phyloP scores from a whole-genome alignment of 37 sponge, comb jelly and placozoan genomes.

The Halichondria panicea region DNA sequence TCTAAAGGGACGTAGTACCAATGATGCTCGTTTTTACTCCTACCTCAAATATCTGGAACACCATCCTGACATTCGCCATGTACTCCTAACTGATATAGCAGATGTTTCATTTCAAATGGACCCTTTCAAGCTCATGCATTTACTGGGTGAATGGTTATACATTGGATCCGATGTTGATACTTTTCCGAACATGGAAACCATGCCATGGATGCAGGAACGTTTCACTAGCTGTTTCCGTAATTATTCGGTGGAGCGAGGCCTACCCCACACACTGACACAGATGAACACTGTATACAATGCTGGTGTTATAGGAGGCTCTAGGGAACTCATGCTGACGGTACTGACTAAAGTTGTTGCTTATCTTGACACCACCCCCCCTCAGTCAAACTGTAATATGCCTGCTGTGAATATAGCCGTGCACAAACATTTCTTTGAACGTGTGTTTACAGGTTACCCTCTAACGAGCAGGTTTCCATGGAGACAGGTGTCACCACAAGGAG shows the following conservation, averaged over 20 bases:
- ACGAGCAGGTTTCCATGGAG: conserved; percentile 47
- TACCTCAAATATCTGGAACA: conserved; percentile 39
- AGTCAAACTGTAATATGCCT: conserved; percentile 74
- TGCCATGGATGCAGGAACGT: conserved; percentile 45
- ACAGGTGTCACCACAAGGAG: conserved; percentile 62
- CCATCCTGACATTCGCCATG: conserved; percentile 45
- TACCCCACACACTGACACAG: conserved; percentile 2
- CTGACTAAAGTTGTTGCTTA: conserved; percentile 22
- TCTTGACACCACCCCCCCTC: conserved; percentile 34
- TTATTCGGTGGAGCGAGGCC: not conserved
- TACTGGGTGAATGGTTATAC: conserved; percentile 62
- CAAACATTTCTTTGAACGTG: conserved; percentile 29
- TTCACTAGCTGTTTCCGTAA: conserved; percentile 54
- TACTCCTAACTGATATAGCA: conserved; percentile 74
- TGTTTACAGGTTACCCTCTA: conserved; percentile 68
- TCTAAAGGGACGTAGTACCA: conserved; percentile 53
- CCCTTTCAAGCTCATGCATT: conserved; percentile 64
- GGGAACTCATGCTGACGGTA: conserved; percentile 27
- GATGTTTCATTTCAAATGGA: conserved; percentile 65
- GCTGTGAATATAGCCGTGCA: conserved; percentile 63
- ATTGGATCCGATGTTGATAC: conserved; percentile 70
- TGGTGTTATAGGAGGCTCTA: conserved; percentile 52
- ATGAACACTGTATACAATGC: conserved; percentile 70
- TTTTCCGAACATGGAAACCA: conserved; percentile 52
- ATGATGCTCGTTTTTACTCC: conserved; percentile 73